Evolutionary conservation across 2,113 vertebrate species (phyloP).

Genomic region (Eolophus roseicapilla): DNA sequence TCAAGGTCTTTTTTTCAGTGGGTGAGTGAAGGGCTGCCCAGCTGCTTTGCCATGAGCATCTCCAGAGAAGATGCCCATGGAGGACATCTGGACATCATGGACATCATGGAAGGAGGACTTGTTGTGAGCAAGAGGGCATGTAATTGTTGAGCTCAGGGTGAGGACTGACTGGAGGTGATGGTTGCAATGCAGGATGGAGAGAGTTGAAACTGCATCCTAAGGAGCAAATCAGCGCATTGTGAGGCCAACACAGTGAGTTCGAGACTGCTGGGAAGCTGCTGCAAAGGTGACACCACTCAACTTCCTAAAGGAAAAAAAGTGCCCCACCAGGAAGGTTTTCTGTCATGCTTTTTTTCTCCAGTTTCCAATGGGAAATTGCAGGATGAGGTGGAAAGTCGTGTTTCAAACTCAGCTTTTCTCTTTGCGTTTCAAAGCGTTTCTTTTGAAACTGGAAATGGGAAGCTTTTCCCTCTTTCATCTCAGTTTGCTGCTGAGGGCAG

Average conservation of each 20-base stretch:
- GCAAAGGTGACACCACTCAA: not conserved
- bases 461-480: not conserved
- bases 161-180: not conserved
- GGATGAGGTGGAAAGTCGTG: not conserved
- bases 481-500: not conserved
- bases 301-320: not conserved
- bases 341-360: not conserved
- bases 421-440: not conserved
- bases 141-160: accelerated
- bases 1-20: not conserved
- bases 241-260: not conserved
- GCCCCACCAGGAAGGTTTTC: not conserved
- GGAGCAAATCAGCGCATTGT: not conserved
- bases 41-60: not conserved
- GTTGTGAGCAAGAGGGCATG: not conserved
- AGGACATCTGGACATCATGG: too few relatives aligned
- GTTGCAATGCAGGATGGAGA: not conserved
- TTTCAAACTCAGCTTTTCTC: not conserved
- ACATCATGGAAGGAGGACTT: not conserved
- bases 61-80: not conserved
- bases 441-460: not conserved
- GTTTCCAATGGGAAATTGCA: not conserved
- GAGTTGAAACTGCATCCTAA: not conserved
- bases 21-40: not conserved
- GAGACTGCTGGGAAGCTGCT: not conserved